Percentiles rank a stretch among this genome's conserved stretches.
These are phyloP conservation scores for Muraenolepis orangiensis DNA, from an alignment of 2,797 vertebrate genomes.

Conservation along the genomic window DNA sequence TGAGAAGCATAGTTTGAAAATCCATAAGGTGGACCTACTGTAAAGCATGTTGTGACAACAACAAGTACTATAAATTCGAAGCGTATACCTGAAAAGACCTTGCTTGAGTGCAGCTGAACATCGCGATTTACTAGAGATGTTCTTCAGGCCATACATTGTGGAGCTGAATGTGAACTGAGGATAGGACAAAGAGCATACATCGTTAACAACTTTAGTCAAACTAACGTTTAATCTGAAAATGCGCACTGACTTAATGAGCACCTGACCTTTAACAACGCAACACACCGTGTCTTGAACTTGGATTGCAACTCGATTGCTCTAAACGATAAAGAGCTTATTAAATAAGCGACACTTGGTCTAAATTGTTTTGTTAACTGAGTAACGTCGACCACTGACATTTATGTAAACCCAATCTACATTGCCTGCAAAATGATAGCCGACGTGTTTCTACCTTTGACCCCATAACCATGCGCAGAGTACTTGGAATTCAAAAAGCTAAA, in stretches of 20 bases:
- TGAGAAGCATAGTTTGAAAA: not conserved
- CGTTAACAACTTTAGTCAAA: not conserved
- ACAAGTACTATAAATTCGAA: not conserved
- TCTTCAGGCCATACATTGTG: not conserved
- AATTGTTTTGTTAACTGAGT: not conserved
- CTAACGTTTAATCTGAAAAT: not conserved
- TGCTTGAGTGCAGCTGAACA: not conserved
- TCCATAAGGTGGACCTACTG: not conserved
- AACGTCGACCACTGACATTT: not conserved
- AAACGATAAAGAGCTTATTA: slow-evolving; percentile 3
- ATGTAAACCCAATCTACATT: not conserved
- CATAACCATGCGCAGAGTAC: slow-evolving; percentile 3
- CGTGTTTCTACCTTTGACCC: slow-evolving; percentile 10
- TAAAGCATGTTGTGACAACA: not conserved
- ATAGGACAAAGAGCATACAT: not conserved
- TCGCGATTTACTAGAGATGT: not conserved
- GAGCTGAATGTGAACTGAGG: not conserved
- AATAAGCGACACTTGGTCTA: slow-evolving; percentile 33
- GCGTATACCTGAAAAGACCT: slow-evolving; percentile 41
- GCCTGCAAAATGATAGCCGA: not conserved
- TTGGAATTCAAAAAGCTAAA: not conserved
- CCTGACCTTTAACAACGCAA: slow-evolving; percentile 39
- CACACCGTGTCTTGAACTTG: slow-evolving; percentile 29
- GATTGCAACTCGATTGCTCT: slow-evolving; percentile 19
- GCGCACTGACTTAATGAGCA: not conserved